Base-by-base conservation (phyloP, 2,888 invertebrate species). In the Volucella bombylans region DNA sequence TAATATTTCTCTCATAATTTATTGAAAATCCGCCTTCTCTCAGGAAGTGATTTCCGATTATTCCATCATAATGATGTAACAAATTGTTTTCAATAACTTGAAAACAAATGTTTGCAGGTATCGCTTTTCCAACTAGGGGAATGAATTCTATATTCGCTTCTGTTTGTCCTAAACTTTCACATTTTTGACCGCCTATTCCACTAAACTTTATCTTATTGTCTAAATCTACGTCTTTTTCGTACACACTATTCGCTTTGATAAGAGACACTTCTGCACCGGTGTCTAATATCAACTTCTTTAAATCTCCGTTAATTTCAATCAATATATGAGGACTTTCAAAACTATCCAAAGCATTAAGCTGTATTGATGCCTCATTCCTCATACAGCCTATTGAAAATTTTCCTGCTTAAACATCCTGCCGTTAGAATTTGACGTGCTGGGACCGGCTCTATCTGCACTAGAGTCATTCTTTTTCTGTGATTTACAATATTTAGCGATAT, bases 211-310 rank as follows among this genome's bases (percentile, higher is more conserved):
- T 50, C 18, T 50, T 65, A 12, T 15, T 54, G 41, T 43, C 52
- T 52, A 23, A 2, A 38, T 62, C 41, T 14, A 72, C 62, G 15
- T 72, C 72, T 31, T 62, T 62, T 39, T 45, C 10, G 41, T 72
- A 72, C 18, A 69, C 69, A 41, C 69, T 49, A 49, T 57, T 57
- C n/a, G 57, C 57, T 23, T 57, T 69, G 15, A 69, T 38, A 9
- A 68, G 55, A 11, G 68, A 68, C 31, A 71, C 47, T 14, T 71
- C 52, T 9, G 52, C 52, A 38, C 71, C 59, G 12, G 59, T 59
- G n/a, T 50, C 68, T 41, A 68, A 23, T 12, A 68, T 68, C 15
- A 69, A 18, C 55, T 45, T 52, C 4, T 52, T 52, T 41, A 68
- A 31, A 47, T 52, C 68, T 8, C 12, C 61, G 39, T 61, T 45